Evolutionary conservation across 2,113 vertebrate species (phyloP).

Genomic region (Progne subis): DNA sequence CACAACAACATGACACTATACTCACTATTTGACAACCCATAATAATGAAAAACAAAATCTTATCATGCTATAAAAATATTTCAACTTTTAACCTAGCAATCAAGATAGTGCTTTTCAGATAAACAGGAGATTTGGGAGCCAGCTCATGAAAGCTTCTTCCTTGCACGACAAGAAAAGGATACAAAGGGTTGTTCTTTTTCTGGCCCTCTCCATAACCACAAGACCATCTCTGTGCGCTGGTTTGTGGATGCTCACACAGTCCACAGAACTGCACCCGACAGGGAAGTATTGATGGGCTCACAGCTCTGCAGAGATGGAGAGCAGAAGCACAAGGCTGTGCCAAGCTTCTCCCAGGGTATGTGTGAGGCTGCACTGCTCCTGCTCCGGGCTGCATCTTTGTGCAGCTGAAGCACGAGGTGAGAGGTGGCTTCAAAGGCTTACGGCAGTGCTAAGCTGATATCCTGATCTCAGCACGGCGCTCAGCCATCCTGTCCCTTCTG

Average conservation of each 20-base stretch:
- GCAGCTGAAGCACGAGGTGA: not conserved
- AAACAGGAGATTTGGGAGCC: not conserved
- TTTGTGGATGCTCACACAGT: not conserved
- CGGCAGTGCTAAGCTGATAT: not conserved
- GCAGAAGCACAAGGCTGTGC: not conserved
- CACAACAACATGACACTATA: not conserved
- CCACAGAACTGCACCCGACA: not conserved
- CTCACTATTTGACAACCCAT: not conserved
- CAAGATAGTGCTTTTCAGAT: not conserved
- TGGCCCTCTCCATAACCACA: not conserved
- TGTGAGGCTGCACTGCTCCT: not conserved
- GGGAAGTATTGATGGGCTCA: accelerated
- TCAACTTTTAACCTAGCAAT: slow-evolving; percentile 6
- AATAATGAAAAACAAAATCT: not conserved
- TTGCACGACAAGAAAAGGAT: not conserved
- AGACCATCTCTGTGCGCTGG: not conserved
- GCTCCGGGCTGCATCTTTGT: not conserved
- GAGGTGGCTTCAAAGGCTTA: not conserved
- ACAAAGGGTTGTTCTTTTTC: not conserved
- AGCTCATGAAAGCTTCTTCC: not conserved
- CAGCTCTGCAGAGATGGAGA: not conserved
- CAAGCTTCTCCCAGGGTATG: accelerated
- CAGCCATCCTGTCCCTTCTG: not conserved
- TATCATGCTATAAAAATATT: slow-evolving; percentile 22
- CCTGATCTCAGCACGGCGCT: not conserved